phyloP scores from a whole-genome alignment of 2,888 invertebrate genomes.

The Biston betularia region DNA sequence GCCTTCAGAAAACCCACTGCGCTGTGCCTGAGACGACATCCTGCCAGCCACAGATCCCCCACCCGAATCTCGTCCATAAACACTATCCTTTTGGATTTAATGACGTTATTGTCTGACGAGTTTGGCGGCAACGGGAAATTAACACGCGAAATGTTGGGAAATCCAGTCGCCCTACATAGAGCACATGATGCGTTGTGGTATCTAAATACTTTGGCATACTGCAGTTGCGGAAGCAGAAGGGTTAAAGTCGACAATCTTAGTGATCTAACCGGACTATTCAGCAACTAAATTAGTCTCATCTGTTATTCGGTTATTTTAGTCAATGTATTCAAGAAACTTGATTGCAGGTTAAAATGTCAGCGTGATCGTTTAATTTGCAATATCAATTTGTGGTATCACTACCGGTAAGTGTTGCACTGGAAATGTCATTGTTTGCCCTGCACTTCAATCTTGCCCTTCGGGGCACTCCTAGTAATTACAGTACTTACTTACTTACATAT shows the following conservation, averaged over 20 bases:
- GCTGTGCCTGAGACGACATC: slow-evolving; percentile 71
- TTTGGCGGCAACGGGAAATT: slow-evolving; percentile 58
- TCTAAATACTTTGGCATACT: slow-evolving; percentile 49
- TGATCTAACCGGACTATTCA: slow-evolving; percentile 17
- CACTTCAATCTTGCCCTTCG: slow-evolving; percentile 36
- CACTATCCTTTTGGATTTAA: slow-evolving; percentile 70
- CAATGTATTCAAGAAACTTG: slow-evolving; percentile 32
- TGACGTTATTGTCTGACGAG: slow-evolving; percentile 68
- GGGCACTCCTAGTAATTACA: not conserved
- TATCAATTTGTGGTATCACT: slow-evolving; percentile 31
- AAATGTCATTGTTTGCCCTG: slow-evolving; percentile 32
- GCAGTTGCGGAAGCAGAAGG: slow-evolving; percentile 48
- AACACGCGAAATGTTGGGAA: slow-evolving; percentile 69
- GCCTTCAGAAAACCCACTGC: slow-evolving; percentile 86
- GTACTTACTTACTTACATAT: slow-evolving; percentile 22
- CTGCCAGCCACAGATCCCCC: slow-evolving; percentile 73
- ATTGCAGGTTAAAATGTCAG: slow-evolving; percentile 17
- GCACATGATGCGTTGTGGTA: slow-evolving; percentile 43
- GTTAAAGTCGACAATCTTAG: slow-evolving; percentile 27
- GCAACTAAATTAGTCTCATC: slow-evolving; percentile 13
- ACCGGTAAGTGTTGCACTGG: slow-evolving; percentile 23
- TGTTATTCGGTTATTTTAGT: slow-evolving; percentile 22
- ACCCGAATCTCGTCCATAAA: slow-evolving; percentile 52
- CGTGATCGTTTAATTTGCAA: slow-evolving; percentile 25
- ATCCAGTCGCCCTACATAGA: slow-evolving; percentile 62